Base-by-base conservation (phyloP, 2,113 vertebrate species). In the Pelusios castaneus region DNA sequence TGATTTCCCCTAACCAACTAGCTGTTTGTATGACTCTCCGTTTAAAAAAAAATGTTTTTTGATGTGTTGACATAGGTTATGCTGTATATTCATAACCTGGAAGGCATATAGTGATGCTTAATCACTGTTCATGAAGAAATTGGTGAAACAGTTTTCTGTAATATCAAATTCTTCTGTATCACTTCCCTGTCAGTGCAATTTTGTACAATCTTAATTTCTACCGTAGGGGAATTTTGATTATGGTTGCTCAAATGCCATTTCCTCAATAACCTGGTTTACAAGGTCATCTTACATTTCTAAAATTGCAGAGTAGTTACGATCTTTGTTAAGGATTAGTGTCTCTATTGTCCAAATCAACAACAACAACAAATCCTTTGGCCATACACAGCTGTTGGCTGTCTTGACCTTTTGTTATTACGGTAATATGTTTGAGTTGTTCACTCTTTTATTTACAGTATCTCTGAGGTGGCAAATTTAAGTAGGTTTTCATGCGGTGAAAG, bases 231-330 rank as follows among this genome's bases (percentile, higher is more conserved):
- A 52, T 83, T 92, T 76, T 93, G 41, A 0, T 47, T 84, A 0
- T 45, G 31, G 10, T 22, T 84, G 56, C 89, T 88, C n/a, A 38
- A 43, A 29, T 4, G 24, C 3, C 1, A 3, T 49, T 0, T 0
- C 14, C 14, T 56, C 31, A 1, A 0, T 54, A 14, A 10, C 0
- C 6, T 76, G 13, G 8, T 9, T 43, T 21, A 5, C 0, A 0
- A 76, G 89, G 31, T 52, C 52, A 81, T 25, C 49, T 83, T 2
- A 2, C 0, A 0, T 52, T 45, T 10, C 67, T 51, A 81, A 27
- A 75, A 38, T 29, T 34, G 10, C 24, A 29, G 43, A 0, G 1
- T 34, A 0, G 16, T 22, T 5, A 16, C 47, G 88, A 38, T 43
- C 84, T 76, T 51, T 75, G 81, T 2, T 1, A 60, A 78, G 78